Base-by-base conservation (phyloP, 64 coral and sea anemone genomes). In the Stichodactyla mertensii region DNA sequence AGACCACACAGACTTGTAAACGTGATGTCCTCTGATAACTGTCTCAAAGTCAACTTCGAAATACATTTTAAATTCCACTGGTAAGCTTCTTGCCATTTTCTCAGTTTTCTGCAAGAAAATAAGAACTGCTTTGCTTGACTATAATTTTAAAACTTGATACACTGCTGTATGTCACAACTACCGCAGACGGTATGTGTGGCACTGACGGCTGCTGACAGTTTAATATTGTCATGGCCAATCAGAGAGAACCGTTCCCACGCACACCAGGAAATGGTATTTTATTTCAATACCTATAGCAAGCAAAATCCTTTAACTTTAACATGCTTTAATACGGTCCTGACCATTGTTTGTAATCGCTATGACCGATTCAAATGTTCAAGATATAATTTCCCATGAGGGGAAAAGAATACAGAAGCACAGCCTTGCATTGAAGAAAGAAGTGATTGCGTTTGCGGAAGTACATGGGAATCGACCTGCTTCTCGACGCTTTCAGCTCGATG, bases 401-500 rank as follows among this genome's bases (percentile, higher is more conserved):
- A 88, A 93, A 69, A 86, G 51, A 93, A 86, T 51, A 57, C 22
- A 89, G 80, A 89, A 89, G 70, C 89, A 93, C 91, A 93, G 82
- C 64, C 70, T 93, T 78, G 57, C 70, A 80, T 80, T 93, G 24
- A 93, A 93, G 71, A 93, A 93, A 89, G 87, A 93, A 89, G 91
- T 93, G 28, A 89, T 93, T 81, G 71, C 87, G 26, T 93, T 59
- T 86, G 91, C 87, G 12, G 87, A 93, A 93, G 62, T 69, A 82
- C 86, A 55, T 4, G 89, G 89, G 77, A 91, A 91, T 91, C 84
- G 51, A 87, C 86, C 86, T 52, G 81, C 88, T 84, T 89, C 88
- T 77, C 18, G 54, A n/a, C 61, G 24, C 11, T 89, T 89, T 53
- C 69, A 57, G 15, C 0, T 88, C 9, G 87, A 88, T 88, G 87